Percentiles rank a stretch among this genome's conserved stretches.
These are phyloP conservation scores for Pemphredon lugubris DNA, from an alignment of 2,888 invertebrate genomes.

Conservation along the genomic window DNA sequence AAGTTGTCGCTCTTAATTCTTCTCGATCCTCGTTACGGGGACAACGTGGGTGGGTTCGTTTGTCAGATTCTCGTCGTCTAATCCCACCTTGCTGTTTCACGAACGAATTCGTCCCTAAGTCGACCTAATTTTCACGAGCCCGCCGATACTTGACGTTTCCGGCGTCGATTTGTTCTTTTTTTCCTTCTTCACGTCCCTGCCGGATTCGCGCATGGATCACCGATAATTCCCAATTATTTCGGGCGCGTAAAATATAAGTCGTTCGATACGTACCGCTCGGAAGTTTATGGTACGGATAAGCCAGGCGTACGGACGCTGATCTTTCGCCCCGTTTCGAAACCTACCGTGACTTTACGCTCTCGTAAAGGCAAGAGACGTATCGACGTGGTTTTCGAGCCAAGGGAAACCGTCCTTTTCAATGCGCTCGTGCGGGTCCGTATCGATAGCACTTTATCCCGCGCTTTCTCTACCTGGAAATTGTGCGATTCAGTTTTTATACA, in stretches of 20 bases:
- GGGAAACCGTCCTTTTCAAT: slow-evolving; percentile 26
- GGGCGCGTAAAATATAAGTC: slow-evolving; percentile 45
- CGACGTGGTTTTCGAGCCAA: slow-evolving; percentile 39
- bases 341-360: slow-evolving; percentile 59
- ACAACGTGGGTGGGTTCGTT: no score
- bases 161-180: no score
- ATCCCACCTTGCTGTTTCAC: no score
- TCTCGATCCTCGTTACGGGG: slow-evolving; percentile 5
- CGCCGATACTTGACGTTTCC: no score
- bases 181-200: slow-evolving; percentile 12
- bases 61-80: no score
- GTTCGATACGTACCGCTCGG: slow-evolving; percentile 34
- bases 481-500: not conserved
- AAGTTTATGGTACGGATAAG: slow-evolving; percentile 61
- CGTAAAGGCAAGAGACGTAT: slow-evolving; percentile 60
- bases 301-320: slow-evolving; percentile 43
- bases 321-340: slow-evolving; percentile 49
- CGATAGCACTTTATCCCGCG: slow-evolving; percentile 16
- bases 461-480: not conserved
- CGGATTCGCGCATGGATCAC: slow-evolving; percentile 19
- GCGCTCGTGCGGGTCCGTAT: slow-evolving; percentile 13
- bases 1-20: slow-evolving; percentile 28
- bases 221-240: slow-evolving; percentile 61
- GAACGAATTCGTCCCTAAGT: no score
- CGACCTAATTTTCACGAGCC: no score